These are phyloP conservation scores for Dyspetes luteomarginatus DNA, from an alignment of 2,888 invertebrate species.

Conservation along the genomic window DNA sequence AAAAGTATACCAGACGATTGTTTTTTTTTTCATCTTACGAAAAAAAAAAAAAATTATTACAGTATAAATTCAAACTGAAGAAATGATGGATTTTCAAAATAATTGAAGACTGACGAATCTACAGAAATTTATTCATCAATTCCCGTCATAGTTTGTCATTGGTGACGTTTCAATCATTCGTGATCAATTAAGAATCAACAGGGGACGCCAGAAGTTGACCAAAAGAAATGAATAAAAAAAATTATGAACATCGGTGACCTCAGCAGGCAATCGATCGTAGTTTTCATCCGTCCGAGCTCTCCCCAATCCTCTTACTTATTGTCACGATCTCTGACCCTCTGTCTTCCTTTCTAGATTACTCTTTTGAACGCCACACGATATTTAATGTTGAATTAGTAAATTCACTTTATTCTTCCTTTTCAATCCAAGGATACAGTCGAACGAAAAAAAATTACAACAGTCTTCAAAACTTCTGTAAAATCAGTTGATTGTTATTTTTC, in stretches of 20 bases:
- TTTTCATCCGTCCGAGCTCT: constrained; percentile 46
- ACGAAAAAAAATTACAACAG: neutral
- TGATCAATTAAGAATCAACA: constrained; percentile 40
- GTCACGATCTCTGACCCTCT: constrained; percentile 24
- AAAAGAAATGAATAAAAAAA: neutral
- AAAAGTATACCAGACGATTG: no score
- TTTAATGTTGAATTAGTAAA: no score
- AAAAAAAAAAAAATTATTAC: no score
- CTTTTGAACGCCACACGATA: no score
- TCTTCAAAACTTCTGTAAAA: neutral
- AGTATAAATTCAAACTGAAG: no score
- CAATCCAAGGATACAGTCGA: constrained; percentile 4
- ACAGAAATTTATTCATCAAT: neutral
- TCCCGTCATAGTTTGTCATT: neutral
- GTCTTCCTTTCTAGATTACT: constrained; percentile 22
- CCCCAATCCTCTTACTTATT: constrained; percentile 37
- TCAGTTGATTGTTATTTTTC: constrained; percentile 14
- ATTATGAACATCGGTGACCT: constrained; percentile 37
- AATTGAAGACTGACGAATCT: neutral
- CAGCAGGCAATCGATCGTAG: constrained; percentile 45
- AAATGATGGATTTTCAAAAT: no score
- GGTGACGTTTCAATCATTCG: constrained; percentile 9
- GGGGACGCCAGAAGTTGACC: constrained; percentile 6
- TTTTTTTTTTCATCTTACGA: no score
- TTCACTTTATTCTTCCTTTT: constrained; percentile 1